Percentiles rank a stretch among this genome's conserved stretches.
phyloP scores from a whole-genome alignment of 2,888 invertebrate genomes.

The Orthonevra nobilis region DNA sequence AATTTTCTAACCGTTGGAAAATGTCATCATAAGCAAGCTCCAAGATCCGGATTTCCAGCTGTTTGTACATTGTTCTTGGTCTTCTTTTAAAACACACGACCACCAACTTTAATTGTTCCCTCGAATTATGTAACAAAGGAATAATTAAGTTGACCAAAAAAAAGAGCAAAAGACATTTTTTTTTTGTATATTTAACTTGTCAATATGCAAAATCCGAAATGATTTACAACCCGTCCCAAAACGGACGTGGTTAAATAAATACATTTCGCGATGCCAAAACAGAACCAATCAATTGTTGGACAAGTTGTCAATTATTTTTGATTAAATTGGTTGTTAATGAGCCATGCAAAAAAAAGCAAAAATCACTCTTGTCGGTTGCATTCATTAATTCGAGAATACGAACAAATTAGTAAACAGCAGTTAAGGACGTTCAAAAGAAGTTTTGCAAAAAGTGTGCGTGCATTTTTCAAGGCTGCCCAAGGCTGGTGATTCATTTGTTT shows the following conservation, averaged over 20 bases:
- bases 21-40: too few species aligned
- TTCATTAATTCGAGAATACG: too few species aligned
- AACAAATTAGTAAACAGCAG: not conserved
- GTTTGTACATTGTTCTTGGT: too few species aligned
- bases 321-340: not conserved
- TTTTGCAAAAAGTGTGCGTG: not conserved
- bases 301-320: not conserved
- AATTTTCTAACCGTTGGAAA: too few species aligned
- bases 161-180: too few species aligned
- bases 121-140: too few species aligned
- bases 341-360: too few species aligned
- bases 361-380: not conserved
- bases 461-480: conserved; percentile 6
- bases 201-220: conserved; percentile 8
- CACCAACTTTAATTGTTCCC: too few species aligned
- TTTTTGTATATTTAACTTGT: not conserved
- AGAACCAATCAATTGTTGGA: not conserved
- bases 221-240: too few species aligned
- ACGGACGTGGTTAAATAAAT: conserved; percentile 1
- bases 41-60: too few species aligned
- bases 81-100: too few species aligned
- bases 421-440: conserved; percentile 3
- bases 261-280: not conserved
- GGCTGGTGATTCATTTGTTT: conserved; percentile 27
- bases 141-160: too few species aligned